Base-by-base conservation (phyloP, 2,113 vertebrate genomes). In the Pavo muticus region DNA sequence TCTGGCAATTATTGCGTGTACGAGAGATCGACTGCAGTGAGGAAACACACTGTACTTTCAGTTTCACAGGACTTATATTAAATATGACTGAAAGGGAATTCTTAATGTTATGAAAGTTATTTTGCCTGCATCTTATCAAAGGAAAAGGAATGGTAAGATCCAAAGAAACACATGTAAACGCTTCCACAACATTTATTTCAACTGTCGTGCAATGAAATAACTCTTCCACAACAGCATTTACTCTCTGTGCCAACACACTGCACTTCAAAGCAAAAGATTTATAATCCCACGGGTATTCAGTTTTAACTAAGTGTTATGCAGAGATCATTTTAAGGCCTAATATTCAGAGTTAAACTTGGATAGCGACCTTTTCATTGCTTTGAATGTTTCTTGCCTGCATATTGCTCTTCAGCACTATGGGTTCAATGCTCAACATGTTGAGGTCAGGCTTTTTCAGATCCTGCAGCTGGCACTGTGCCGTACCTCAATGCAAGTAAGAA, bases 41-140 rank as follows among this genome's bases (percentile, higher is more conserved):
- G 75, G 59, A 94, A 94, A 94, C 11, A 64, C 75, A 64, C 17
- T 70, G 54, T 84, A 76, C 52, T 94, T 92, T 91, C 92, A 79
- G 0, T 93, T 95, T 96, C 91, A 82, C 29, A 50, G 56, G 18
- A 20, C 9, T 76, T 93, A 61, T 73, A 89, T 89, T 84, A 97
- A 92, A 64, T 84, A 83, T 2, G 6, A 91, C 29, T 35, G 61
- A 82, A 93, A 92, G 80, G 73, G 73, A 69, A 92, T 74, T 94
- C 84, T 95, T 78, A 67, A 95, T 87, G 47, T 57, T 91, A 93
- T 84, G 59, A 91, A 89, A 92, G 72, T 8, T 91, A 80, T 95
- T 91, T 95, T 96, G 72, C 75, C 86, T 95, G 91, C 37, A 40
- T 95, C 93, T 91, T 92, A 93, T 96, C 95, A 95, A 96, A 96